Evolutionary conservation across 1,140 invertebrate species (phyloP).

Genomic region (Drosophila tropicalis): DNA sequence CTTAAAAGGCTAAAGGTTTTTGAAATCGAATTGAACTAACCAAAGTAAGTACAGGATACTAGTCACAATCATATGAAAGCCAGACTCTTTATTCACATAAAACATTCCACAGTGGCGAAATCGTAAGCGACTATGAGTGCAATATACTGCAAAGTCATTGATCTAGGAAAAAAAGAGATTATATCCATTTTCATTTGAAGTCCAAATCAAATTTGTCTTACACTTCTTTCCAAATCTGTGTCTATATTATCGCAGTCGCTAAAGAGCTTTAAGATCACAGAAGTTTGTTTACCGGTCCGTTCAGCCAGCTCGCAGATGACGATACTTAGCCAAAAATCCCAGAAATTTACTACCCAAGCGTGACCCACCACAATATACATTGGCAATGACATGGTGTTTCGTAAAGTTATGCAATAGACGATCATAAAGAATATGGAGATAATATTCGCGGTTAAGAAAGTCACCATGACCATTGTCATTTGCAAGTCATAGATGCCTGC

Average conservation of each 20-base stretch:
- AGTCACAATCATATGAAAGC: conserved; percentile 51
- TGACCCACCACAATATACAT: not conserved
- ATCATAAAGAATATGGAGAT: not conserved
- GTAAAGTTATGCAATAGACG: too few relatives aligned
- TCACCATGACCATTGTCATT: conserved; percentile 26
- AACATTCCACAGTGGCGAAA: conserved; percentile 50
- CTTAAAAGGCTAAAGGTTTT: not conserved
- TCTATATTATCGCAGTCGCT: conserved; percentile 27
- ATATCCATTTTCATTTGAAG: not conserved
- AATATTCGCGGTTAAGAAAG: conserved; percentile 36
- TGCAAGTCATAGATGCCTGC: conserved; percentile 41
- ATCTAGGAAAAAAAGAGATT: conserved; percentile 15
- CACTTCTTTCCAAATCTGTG: conserved; percentile 23
- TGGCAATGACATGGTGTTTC: too few relatives aligned
- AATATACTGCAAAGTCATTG: conserved; percentile 42
- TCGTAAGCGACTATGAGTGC: conserved; percentile 38
- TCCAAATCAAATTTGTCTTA: conserved; percentile 10
- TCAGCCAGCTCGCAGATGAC: conserved; percentile 39
- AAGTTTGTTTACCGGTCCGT: conserved; percentile 32
- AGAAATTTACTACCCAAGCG: conserved; percentile 38
- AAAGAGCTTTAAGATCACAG: conserved; percentile 47
- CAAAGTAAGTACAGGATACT: conserved; percentile 53
- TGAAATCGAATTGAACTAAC: conserved; percentile 62
- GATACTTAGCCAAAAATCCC: conserved; percentile 49
- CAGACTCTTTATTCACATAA: conserved; percentile 48